phyloP scores from a whole-genome alignment of 2,797 vertebrate species.

The Salmo trutta region DNA sequence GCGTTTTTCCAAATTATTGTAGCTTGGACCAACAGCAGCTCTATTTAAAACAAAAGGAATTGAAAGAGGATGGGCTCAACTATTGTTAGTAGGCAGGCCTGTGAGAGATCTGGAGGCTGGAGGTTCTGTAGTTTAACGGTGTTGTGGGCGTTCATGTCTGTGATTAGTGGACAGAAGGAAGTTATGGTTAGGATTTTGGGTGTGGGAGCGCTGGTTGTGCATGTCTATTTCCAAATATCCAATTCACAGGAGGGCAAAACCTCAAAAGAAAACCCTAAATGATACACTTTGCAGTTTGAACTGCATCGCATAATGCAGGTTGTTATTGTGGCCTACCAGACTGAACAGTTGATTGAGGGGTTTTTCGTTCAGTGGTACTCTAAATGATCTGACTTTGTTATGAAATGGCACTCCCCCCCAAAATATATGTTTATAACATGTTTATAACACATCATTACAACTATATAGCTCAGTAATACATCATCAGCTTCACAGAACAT shows the following conservation, averaged over 20 bases:
- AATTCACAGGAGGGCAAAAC: constrained; percentile 28
- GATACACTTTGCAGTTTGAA: not conserved
- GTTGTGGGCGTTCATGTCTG: constrained; percentile 37
- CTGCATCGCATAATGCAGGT: not conserved
- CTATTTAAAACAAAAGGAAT: constrained; percentile 52
- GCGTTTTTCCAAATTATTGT: constrained; percentile 21
- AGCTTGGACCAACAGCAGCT: constrained; percentile 33
- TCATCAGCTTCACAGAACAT: not conserved
- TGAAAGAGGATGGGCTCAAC: not conserved
- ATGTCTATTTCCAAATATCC: constrained; percentile 44
- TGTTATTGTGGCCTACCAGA: constrained; percentile 12
- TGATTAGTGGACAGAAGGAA: constrained; percentile 45
- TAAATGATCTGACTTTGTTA: not conserved
- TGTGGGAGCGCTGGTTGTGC: constrained; percentile 58
- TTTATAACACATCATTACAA: constrained; percentile 21
- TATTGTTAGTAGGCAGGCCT: constrained; percentile 25
- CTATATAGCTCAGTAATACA: not conserved
- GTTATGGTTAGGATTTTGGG: constrained; percentile 59
- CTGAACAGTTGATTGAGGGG: not conserved
- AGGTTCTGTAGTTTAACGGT: constrained; percentile 48
- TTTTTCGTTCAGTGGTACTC: not conserved
- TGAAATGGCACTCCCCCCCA: not conserved
- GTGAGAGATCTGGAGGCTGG: constrained; percentile 29
- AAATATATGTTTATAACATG: not conserved
- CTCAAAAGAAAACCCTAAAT: constrained; percentile 27